A percentile compares a stretch with the other conserved stretches of the same genome.
phyloP scores from a whole-genome alignment of 2,888 invertebrate species.

The Melolontha melolontha region DNA sequence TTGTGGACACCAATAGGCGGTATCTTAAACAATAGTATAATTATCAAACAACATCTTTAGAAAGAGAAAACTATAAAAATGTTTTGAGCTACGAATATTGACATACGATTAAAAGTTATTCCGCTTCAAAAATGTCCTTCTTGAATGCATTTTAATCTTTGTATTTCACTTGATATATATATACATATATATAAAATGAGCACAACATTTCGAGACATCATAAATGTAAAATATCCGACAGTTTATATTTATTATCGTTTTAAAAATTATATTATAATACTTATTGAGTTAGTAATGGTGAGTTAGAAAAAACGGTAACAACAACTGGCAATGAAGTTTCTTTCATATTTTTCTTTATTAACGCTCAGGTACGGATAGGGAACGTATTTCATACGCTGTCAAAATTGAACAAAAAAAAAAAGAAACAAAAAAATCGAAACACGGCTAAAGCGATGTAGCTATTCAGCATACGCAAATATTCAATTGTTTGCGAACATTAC shows the following conservation, averaged over 20 bases:
- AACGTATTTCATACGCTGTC: conserved; percentile 52
- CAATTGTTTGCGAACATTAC: conserved; percentile 32
- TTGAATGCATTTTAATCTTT: conserved; percentile 40
- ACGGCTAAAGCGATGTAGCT: conserved; percentile 43
- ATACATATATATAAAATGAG: conserved; percentile 60
- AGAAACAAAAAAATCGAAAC: conserved; percentile 21
- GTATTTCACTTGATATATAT: conserved; percentile 50
- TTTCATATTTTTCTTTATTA: conserved; percentile 45
- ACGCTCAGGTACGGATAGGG: conserved; percentile 63
- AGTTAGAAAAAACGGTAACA: conserved; percentile 49
- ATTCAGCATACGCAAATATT: conserved; percentile 35
- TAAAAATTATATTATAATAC: conserved; percentile 41
- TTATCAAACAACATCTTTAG: conserved; percentile 40
- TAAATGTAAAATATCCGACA: conserved; percentile 55
- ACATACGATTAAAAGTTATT: conserved; percentile 62
- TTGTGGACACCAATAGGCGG: conserved; percentile 21
- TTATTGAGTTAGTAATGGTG: conserved; percentile 43
- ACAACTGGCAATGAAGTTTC: conserved; percentile 53
- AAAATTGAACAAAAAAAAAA: conserved; percentile 34
- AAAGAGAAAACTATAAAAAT: conserved; percentile 44
- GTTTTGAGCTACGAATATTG: conserved; percentile 65
- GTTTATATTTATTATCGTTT: conserved; percentile 40
- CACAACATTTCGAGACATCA: conserved; percentile 59
- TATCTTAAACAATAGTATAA: conserved; percentile 18
- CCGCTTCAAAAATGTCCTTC: conserved; percentile 38